A percentile compares a stretch with the other conserved stretches of the same genome.
These are phyloP conservation scores for Podotricha telesiphe DNA, from an alignment of 2,888 invertebrate genomes.

Conservation along the genomic window DNA sequence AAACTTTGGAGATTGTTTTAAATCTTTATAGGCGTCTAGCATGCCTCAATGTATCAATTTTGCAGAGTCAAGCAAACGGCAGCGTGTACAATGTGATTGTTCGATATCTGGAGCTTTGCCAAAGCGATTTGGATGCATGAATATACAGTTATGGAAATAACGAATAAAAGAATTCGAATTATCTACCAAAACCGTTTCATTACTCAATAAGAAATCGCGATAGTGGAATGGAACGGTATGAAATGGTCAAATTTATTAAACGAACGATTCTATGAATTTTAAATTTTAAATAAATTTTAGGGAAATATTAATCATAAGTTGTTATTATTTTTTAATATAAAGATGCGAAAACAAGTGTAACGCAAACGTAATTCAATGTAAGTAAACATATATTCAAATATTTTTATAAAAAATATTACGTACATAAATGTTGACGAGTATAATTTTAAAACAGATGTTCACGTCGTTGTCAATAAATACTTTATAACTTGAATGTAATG, in stretches of 20 bases:
- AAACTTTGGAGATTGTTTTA: constrained; percentile 1
- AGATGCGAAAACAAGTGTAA: not conserved
- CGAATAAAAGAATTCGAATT: constrained; percentile 21
- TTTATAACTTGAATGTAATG: not conserved
- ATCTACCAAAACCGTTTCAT: constrained; percentile 12
- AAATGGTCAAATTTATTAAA: not conserved
- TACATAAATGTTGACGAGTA: not conserved
- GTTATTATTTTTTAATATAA: too few relatives aligned
- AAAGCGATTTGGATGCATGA: constrained; percentile 34
- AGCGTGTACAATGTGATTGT: constrained; percentile 26
- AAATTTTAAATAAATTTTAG: not conserved
- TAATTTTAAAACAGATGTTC: not conserved
- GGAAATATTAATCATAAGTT: too few relatives aligned
- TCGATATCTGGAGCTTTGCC: constrained; percentile 39
- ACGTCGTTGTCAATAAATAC: not conserved
- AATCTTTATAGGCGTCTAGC: constrained; percentile 9
- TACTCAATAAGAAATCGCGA: constrained; percentile 13
- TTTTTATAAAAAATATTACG: not conserved
- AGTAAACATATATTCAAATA: not conserved
- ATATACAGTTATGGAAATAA: constrained; percentile 26
- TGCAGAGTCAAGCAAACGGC: constrained; percentile 13
- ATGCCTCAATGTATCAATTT: constrained; percentile 13
- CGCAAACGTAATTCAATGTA: not conserved
- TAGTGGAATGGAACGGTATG: not conserved
- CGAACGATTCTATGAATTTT: not conserved